Conservation (phyloP, 1,140 invertebrate genomes). For the Bombus superbus region DNA sequence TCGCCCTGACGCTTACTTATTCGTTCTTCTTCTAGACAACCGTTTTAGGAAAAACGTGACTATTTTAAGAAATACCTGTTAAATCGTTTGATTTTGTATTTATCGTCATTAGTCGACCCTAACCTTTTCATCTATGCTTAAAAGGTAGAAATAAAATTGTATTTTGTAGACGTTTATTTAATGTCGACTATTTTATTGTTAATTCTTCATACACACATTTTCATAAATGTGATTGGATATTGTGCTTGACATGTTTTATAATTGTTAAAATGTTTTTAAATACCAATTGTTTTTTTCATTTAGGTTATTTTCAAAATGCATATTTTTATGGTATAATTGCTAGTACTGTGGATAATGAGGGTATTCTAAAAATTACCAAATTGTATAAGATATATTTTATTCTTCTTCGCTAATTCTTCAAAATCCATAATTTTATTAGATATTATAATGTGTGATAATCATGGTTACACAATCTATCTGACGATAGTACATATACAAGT, state of each 20-base stretch:
- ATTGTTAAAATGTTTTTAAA: not conserved
- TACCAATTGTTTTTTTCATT: conserved; percentile 6
- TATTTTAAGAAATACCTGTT: conserved; percentile 47
- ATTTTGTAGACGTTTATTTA: not conserved
- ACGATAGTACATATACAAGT: not conserved
- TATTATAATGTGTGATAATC: not conserved
- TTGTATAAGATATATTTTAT: not conserved
- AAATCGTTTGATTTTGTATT: conserved; percentile 17
- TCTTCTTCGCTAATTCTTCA: not conserved
- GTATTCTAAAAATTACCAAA: not conserved
- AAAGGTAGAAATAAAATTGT: not conserved
- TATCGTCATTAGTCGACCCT: conserved; percentile 31
- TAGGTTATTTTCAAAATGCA: conserved; percentile 30
- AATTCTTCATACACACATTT: not conserved
- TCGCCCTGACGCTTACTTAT: conserved; percentile 33
- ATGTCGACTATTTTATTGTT: not conserved
- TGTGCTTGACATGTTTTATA: not conserved
- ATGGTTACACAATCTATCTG: conserved; percentile 5
- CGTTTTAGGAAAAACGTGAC: conserved; percentile 32
- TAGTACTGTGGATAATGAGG: not conserved
- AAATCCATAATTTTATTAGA: not conserved
- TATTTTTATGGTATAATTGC: not conserved
- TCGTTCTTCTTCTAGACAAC: conserved; percentile 1
- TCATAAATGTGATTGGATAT: not conserved
- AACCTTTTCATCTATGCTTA: conserved; percentile 35